phyloP scores from a whole-genome alignment of 2,797 vertebrate species.

The Calcarius lapponicus region DNA sequence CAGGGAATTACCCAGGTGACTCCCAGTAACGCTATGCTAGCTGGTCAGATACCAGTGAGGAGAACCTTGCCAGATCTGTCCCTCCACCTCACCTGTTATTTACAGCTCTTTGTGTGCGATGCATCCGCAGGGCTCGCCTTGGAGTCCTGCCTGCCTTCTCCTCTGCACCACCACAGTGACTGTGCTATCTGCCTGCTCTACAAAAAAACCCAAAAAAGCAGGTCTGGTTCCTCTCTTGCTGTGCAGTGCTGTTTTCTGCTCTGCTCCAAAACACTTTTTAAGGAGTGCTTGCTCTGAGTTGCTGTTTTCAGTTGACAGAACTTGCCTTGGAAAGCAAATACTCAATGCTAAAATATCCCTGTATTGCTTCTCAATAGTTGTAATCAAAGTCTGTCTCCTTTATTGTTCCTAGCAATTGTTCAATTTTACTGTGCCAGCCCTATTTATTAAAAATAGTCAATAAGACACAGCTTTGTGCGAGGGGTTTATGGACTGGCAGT shows the following conservation, averaged over 20 bases:
- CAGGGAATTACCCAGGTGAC: constrained; percentile 50
- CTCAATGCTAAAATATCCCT: not conserved
- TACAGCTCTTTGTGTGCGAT: constrained; percentile 15
- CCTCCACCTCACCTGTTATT: not conserved
- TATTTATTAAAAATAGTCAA: constrained; percentile 57
- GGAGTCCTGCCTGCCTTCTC: constrained; percentile 8
- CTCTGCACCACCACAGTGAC: not conserved
- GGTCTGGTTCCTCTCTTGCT: constrained; percentile 1
- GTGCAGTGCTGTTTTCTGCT: not conserved
- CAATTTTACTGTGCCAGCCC: constrained; percentile 27
- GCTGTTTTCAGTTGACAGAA: constrained; percentile 19
- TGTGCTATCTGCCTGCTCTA: not conserved
- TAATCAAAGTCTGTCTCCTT: constrained; percentile 30
- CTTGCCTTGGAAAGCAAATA: not conserved
- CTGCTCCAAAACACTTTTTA: constrained; percentile 7
- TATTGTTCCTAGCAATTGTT: constrained; percentile 14
- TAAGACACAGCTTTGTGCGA: not conserved
- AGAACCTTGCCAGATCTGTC: constrained; percentile 10
- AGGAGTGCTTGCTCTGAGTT: not conserved
- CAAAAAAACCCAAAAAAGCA: not conserved
- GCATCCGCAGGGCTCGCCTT: not conserved
- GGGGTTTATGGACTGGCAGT: not conserved
- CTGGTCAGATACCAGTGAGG: not conserved
- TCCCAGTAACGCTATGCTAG: constrained; percentile 20
- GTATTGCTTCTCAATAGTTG: not conserved